A percentile compares a stretch with the other conserved stretches of the same genome.
Evolutionary conservation across 2,113 vertebrate species (phyloP).

Genomic region (Phalacrocorax pelagicus): DNA sequence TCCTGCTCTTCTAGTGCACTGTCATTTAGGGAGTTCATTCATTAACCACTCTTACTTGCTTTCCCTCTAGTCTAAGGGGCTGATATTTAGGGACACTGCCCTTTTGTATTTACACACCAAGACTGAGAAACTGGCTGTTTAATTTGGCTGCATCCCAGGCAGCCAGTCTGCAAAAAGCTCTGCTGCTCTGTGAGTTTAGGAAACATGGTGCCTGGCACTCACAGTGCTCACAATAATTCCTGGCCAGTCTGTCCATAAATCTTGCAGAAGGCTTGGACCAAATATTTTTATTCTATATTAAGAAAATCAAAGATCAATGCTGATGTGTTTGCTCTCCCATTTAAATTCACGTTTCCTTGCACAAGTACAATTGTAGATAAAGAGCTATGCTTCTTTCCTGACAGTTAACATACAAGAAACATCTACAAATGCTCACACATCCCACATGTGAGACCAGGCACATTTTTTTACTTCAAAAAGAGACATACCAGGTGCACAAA

Average conservation of each 20-base stretch:
- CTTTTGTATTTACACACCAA: constrained; percentile 30
- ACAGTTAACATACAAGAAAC: neutral
- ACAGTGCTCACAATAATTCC: neutral
- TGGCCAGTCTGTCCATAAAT: neutral
- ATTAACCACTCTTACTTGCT: neutral
- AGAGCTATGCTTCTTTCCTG: neutral
- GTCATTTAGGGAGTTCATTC: neutral
- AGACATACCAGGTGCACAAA: neutral
- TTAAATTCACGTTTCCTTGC: neutral
- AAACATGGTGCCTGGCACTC: neutral
- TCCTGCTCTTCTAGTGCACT: neutral
- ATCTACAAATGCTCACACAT: neutral
- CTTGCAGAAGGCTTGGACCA: neutral
- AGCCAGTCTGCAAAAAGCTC: constrained; percentile 20
- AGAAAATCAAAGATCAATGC: neutral
- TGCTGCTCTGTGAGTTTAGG: constrained; percentile 3
- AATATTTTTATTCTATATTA: neutral
- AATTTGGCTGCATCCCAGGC: constrained; percentile 44
- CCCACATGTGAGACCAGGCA: neutral
- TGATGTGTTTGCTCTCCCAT: neutral
- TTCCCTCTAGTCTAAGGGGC: neutral
- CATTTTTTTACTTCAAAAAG: neutral
- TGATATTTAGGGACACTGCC: neutral
- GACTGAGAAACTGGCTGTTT: constrained; percentile 20
- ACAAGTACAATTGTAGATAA: neutral